Base-by-base conservation (phyloP, 2,113 vertebrate genomes). In the Phoenicopterus ruber region DNA sequence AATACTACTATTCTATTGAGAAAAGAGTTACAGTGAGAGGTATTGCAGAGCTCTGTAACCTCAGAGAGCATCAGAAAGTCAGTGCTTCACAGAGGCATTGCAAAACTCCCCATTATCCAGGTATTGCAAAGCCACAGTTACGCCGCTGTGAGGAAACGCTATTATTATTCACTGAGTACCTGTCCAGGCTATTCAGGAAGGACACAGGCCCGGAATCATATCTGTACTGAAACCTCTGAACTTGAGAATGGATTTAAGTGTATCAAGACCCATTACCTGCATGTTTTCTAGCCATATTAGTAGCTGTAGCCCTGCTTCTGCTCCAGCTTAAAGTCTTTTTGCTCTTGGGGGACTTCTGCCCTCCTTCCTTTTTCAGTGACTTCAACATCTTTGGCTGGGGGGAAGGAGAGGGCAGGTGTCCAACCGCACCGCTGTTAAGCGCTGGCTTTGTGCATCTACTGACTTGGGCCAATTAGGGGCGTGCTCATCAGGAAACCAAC, bases 1-100 rank as follows among this genome's bases (percentile, higher is more conserved):
- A 94, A 76, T 90, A 93, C 84, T 89, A 89, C 61, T 84, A 65
- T 95, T 93, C 65, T 76, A 36, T 38, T 62, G 76, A 92, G 82
- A 91, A 94, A 90, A 88, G 17, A 82, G 55, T 81, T 82, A 52
- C 73, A 66, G 34, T 26, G 61, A 86, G 73, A 89, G 36, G 31
- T 79, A 74, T 8, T 88, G 80, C 76, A 91, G 70, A 94, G 36
- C 52, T 94, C 80, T 86, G 47, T 67, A 91, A 91, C 61, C 70
- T 86, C 70, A 69, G 80, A 86, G 58, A 84, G 25, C 77, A 82
- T 65, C 61, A 46, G 40, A 80, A 96, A 91, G n/a, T 59, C 44
- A 74, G 40, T n/a, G 57, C 25, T 93, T 85, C 70, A 80, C 21
- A 58, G n/a, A 87, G 11, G 36, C 40, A n/a, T 19, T 74, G 63